Conservation (phyloP, 2,113 vertebrate genomes). For the Hemicordylus capensis region DNA sequence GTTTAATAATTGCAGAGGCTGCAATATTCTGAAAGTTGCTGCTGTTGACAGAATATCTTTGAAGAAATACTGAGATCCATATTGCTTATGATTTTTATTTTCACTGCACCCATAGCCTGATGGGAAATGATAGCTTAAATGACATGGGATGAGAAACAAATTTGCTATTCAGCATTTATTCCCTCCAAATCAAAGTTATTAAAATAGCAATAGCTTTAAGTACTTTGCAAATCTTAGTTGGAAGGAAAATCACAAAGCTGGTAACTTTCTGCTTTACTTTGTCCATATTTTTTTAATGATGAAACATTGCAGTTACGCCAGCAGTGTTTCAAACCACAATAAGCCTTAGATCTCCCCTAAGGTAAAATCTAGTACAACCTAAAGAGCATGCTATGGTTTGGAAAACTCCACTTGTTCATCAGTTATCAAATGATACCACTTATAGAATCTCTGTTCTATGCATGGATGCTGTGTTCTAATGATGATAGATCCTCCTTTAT, state of each 20-base stretch:
- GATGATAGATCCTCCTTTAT: too few species aligned
- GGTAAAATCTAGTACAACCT: not conserved
- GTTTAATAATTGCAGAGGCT: not conserved
- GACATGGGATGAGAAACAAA: not conserved
- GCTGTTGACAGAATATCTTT: not conserved
- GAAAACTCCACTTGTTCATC: not conserved
- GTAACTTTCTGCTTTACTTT: not conserved
- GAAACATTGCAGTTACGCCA: not conserved
- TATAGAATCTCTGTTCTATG: not conserved
- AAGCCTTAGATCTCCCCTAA: not conserved
- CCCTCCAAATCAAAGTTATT: not conserved
- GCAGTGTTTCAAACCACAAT: not conserved
- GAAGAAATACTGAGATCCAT: not conserved
- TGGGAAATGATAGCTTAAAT: not conserved
- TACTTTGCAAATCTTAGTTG: not conserved
- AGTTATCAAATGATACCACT: slow-evolving; percentile 1
- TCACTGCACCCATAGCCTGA: not conserved
- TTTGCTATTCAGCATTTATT: slow-evolving; percentile 1
- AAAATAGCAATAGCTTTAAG: not conserved
- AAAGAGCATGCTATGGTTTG: not conserved
- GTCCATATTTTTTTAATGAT: not conserved
- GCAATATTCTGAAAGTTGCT: not conserved
- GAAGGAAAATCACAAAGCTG: not conserved
- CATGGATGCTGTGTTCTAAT: not conserved
- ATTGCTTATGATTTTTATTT: not conserved